Percentiles rank a stretch among this genome's conserved stretches.
phyloP scores from a whole-genome alignment of 2,113 vertebrate species.

The Bettongia penicillata region DNA sequence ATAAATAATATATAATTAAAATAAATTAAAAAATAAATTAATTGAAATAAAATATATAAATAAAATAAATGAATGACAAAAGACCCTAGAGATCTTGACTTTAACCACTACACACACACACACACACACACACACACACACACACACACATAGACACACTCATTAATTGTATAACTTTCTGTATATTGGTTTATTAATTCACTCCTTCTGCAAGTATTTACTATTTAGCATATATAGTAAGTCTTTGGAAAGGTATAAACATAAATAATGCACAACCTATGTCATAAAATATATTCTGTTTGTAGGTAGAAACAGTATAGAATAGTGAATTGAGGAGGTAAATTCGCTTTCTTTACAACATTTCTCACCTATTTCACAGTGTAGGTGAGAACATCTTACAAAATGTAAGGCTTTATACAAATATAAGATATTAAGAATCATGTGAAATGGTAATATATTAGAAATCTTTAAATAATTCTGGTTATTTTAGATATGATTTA shows the following conservation, averaged over 20 bases:
- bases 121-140: too few relatives aligned
- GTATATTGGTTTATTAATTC: background rate
- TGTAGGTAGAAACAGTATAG: slow-evolving; percentile 1
- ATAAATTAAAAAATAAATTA: slow-evolving; percentile 11
- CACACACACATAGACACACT: background rate
- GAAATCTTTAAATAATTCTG: slow-evolving; percentile 18
- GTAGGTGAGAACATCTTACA: slow-evolving; percentile 35
- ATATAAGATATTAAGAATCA: slow-evolving; percentile 39
- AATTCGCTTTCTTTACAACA: slow-evolving; percentile 11
- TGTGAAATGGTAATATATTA: background rate
- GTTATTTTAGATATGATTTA: slow-evolving; percentile 51
- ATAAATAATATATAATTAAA: background rate
- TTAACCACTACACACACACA: background rate
- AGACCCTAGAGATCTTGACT: slow-evolving; percentile 25
- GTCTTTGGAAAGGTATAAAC: slow-evolving; percentile 36
- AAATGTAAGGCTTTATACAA: slow-evolving; percentile 50
- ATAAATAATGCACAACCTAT: background rate
- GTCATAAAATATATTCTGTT: background rate
- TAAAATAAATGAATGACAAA: too few relatives aligned
- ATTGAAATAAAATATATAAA: too few relatives aligned
- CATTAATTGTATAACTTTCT: background rate
- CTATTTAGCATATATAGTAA: background rate
- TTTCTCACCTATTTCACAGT: slow-evolving; percentile 47
- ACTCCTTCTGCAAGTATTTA: background rate
- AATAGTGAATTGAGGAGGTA: slow-evolving; percentile 47